Conservation (phyloP, 2,797 vertebrate species). For the Enteromius argenteus region DNA sequence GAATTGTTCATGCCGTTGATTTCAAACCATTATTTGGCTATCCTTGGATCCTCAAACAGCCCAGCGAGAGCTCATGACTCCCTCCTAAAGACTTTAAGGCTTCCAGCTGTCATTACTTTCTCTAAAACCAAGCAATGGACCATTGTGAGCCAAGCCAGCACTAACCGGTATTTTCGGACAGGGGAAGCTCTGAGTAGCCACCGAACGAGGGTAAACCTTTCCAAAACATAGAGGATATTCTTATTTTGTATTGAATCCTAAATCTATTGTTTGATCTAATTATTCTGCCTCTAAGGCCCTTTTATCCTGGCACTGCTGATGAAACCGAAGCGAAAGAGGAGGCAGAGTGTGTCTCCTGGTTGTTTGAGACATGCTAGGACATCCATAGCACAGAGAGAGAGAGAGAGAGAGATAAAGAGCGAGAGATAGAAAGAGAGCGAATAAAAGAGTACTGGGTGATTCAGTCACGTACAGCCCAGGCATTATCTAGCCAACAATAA, state of each 20-base stretch:
- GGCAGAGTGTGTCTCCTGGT: slow-evolving; percentile 31
- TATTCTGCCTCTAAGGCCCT: slow-evolving; percentile 59
- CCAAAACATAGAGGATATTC: slow-evolving; percentile 43
- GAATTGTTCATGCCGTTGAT: slow-evolving; percentile 15
- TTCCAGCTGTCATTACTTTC: slow-evolving; percentile 34
- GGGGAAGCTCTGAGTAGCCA: slow-evolving; percentile 7
- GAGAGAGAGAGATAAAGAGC: slow-evolving; percentile 32
- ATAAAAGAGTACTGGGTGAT: slow-evolving; percentile 45
- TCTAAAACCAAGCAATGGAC: slow-evolving; percentile 26
- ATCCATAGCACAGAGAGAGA: slow-evolving; percentile 16
- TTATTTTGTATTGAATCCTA: slow-evolving; percentile 59
- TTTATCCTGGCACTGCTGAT: slow-evolving; percentile 58
- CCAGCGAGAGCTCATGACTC: slow-evolving; percentile 15
- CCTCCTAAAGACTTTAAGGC: slow-evolving; percentile 43
- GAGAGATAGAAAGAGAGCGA: slow-evolving; percentile 34
- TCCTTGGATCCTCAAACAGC: slow-evolving; percentile 13
- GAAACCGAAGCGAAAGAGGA: slow-evolving; percentile 61
- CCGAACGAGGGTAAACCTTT: slow-evolving; percentile 8
- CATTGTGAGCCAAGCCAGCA: slow-evolving; percentile 15
- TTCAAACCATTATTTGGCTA: slow-evolving; percentile 29
- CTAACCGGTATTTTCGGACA: slow-evolving; percentile 7
- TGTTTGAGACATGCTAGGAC: slow-evolving; percentile 30
- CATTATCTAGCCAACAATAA: slow-evolving; percentile 61
- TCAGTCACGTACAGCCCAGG: slow-evolving; percentile 43
- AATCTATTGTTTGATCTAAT: slow-evolving; percentile 68